Conservation (phyloP, 2,797 vertebrate species). For the Ispidina picta region DNA sequence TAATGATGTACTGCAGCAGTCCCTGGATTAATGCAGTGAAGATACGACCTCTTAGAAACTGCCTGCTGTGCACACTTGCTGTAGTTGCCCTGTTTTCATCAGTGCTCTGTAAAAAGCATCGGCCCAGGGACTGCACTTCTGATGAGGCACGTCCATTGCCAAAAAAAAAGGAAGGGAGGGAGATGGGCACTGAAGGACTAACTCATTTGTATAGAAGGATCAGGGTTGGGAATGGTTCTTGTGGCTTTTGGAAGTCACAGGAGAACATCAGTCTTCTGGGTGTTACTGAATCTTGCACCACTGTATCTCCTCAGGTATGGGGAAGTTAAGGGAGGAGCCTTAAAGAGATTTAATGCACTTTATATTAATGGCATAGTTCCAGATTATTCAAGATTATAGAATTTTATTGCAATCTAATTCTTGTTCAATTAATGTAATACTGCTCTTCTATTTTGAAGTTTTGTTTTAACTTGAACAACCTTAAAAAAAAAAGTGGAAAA, state of each 20-base stretch:
- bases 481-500: not conserved
- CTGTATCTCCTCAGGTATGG: not conserved
- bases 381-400: not conserved
- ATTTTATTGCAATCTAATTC: not conserved
- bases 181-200: not conserved
- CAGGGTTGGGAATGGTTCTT: not conserved
- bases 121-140: not conserved
- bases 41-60: not conserved
- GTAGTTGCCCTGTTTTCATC: not conserved
- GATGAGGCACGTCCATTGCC: not conserved
- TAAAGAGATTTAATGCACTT: not conserved
- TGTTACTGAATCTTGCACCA: not conserved
- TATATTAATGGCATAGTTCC: not conserved
- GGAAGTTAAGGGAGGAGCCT: not conserved
- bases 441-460: not conserved
- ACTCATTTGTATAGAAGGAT: not conserved
- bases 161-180: not conserved
- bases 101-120: not conserved
- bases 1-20: conserved; percentile 7
- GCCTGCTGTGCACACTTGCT: not conserved
- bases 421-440: not conserved
- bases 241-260: not conserved
- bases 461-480: not conserved
- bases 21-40: conserved; percentile 9
- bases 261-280: not conserved